Evolutionary conservation across 2,113 vertebrate species (phyloP).

Genomic region (Cacatua alba): DNA sequence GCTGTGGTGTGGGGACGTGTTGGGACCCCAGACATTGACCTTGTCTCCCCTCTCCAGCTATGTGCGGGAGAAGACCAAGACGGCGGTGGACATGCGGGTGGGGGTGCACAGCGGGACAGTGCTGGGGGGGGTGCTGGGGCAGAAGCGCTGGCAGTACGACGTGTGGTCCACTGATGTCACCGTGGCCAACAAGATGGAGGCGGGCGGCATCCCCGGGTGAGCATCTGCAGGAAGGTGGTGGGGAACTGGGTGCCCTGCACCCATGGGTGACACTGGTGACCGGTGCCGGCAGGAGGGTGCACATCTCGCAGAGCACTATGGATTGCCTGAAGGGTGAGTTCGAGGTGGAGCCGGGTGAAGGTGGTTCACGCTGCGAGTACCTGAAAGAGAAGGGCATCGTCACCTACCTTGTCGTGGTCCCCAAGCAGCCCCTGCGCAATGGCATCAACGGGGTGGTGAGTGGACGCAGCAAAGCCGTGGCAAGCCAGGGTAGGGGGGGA

Average conservation of each 20-base stretch:
- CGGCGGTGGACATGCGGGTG: conserved; percentile 93
- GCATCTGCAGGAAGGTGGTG: not conserved
- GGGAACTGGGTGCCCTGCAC: not conserved
- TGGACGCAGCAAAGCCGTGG: fast-evolving
- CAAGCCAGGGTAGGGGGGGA: fast-evolving
- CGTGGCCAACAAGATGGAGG: conserved; percentile 96
- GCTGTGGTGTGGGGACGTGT: not conserved
- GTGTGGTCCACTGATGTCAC: conserved; percentile 97
- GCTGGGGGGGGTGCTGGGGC: conserved; percentile 91
- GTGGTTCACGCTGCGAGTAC: conserved; percentile 90
- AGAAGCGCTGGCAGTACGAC: conserved; percentile 96
- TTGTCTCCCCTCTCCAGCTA: conserved; percentile 72
- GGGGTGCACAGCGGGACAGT: conserved; percentile 93
- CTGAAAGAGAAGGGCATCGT: conserved; percentile 89
- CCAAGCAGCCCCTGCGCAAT: conserved; percentile 82
- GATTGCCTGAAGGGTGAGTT: conserved; percentile 93
- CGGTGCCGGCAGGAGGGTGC: conserved; percentile 81
- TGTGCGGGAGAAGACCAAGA: conserved; percentile 92
- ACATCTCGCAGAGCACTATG: conserved; percentile 93
- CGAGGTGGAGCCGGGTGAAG: conserved; percentile 89
- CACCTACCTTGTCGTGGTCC: conserved; percentile 87
- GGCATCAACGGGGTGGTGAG: conserved; percentile 88
- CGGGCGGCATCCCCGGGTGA: conserved; percentile 92
- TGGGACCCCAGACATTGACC: not conserved
- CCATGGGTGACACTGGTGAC: not conserved